These are phyloP conservation scores for Lepidurus packardi DNA, from an alignment of 1,140 invertebrate species.

Conservation along the genomic window DNA sequence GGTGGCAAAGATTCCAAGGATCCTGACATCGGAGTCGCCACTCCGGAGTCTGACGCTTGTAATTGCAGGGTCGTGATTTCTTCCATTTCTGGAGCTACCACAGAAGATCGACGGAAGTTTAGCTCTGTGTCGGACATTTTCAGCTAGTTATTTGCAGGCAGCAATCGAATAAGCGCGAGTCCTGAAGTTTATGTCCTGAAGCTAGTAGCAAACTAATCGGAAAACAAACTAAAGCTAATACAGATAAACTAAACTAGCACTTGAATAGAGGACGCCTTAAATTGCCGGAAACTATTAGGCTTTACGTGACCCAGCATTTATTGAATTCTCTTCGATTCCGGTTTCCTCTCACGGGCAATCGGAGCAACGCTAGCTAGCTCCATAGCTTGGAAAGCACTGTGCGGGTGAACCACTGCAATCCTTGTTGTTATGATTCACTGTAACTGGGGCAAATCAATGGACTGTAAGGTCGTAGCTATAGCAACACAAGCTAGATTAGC, in stretches of 20 bases:
- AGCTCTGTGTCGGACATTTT: neutral
- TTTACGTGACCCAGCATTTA: neutral
- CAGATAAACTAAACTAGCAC: neutral
- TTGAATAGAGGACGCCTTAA: neutral
- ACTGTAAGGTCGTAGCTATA: neutral
- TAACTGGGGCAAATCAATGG: neutral
- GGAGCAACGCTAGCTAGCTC: too few species aligned
- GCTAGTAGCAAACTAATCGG: too few species aligned
- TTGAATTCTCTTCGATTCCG: neutral
- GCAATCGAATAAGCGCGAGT: too few species aligned
- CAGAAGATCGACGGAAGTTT: neutral
- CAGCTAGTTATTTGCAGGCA: too few species aligned
- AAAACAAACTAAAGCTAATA: too few species aligned
- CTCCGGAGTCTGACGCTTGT: neutral
- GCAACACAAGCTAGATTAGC: neutral
- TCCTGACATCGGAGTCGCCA: neutral
- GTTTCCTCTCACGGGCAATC: too few species aligned
- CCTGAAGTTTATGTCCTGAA: too few species aligned
- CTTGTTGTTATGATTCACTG: conserved; percentile 2
- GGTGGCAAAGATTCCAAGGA: neutral
- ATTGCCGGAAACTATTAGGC: neutral
- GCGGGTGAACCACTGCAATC: neutral
- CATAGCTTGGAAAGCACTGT: too few species aligned
- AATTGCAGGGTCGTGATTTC: neutral
- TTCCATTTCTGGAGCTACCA: neutral